A percentile compares a stretch with the other conserved stretches of the same genome.
phyloP scores from a whole-genome alignment of 2,888 invertebrate genomes.

The Tetanocera ferruginea region DNA sequence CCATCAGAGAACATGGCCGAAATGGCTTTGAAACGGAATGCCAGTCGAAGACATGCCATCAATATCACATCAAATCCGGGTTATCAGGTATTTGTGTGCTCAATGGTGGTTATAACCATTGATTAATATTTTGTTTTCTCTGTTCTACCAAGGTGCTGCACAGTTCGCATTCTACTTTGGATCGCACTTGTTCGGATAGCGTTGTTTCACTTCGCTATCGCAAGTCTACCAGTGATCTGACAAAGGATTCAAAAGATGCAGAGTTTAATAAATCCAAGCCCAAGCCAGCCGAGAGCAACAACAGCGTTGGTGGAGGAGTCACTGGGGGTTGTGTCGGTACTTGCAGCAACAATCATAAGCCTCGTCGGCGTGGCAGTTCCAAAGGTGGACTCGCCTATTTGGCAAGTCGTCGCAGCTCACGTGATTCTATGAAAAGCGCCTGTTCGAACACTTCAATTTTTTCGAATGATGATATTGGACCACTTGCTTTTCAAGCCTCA shows the following conservation, averaged over 20 bases:
- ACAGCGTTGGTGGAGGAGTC: not conserved
- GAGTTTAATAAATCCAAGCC: conserved; percentile 69
- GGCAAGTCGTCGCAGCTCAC: conserved; percentile 87
- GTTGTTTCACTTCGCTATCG: conserved; percentile 72
- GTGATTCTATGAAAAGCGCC: conserved; percentile 77
- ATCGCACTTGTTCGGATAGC: conserved; percentile 69
- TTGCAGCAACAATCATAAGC: conserved; percentile 60
- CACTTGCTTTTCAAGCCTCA: conserved; percentile 83
- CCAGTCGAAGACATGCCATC: conserved; percentile 67
- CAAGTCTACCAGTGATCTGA: conserved; percentile 84
- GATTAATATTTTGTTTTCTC: not conserved
- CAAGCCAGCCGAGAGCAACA: not conserved
- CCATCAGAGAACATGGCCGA: not conserved
- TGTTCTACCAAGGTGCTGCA: conserved; percentile 60
- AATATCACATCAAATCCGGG: conserved; percentile 70
- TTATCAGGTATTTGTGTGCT: conserved; percentile 63
- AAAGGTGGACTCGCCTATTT: conserved; percentile 81
- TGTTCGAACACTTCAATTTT: conserved; percentile 79
- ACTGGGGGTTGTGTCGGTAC: conserved; percentile 38
- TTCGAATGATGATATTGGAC: conserved; percentile 84
- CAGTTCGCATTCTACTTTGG: conserved; percentile 69
- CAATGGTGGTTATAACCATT: not conserved
- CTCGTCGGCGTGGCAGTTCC: conserved; percentile 76
- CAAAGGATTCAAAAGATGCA: conserved; percentile 64
- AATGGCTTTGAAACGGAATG: not conserved